Evolutionary conservation across 2,888 invertebrate genomes (phyloP).

Genomic region (Tenthredo amoena): DNA sequence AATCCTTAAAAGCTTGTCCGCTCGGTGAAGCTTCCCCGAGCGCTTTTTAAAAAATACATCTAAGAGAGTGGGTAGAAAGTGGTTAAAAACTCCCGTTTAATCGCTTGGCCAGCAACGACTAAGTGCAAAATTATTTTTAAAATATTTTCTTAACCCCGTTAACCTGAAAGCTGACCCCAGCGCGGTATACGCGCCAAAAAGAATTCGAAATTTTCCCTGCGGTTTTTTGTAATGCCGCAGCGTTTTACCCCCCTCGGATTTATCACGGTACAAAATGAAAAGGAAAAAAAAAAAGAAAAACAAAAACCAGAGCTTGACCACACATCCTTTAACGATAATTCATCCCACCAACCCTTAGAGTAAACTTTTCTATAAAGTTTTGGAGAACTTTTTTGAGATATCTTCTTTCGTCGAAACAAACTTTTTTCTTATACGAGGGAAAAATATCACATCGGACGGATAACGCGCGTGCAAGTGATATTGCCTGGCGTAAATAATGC

Average conservation of each 20-base stretch:
- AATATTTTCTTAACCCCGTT: constrained; percentile 76
- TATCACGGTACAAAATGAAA: constrained; percentile 46
- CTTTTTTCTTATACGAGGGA: neutral
- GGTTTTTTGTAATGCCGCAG: constrained; percentile 47
- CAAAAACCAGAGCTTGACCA: constrained; percentile 55
- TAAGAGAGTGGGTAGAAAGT: constrained; percentile 57
- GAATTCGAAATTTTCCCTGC: constrained; percentile 50
- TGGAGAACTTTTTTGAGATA: neutral
- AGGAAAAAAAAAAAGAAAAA: constrained; percentile 42
- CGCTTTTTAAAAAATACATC: constrained; percentile 55
- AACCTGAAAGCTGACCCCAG: constrained; percentile 73
- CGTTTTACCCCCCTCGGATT: constrained; percentile 2
- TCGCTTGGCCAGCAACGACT: constrained; percentile 60
- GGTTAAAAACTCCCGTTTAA: constrained; percentile 48
- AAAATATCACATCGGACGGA: neutral
- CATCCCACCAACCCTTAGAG: neutral
- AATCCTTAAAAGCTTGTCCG: constrained; percentile 53
- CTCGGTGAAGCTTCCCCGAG: constrained; percentile 37
- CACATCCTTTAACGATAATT: constrained; percentile 11
- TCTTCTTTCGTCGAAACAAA: neutral
- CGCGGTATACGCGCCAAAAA: constrained; percentile 52
- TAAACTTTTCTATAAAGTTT: neutral
- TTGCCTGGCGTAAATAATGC: neutral
- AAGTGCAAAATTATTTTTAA: constrained; percentile 76
- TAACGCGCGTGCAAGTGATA: neutral